phyloP scores from a whole-genome alignment of 2,888 invertebrate genomes.

The Nomada flava region DNA sequence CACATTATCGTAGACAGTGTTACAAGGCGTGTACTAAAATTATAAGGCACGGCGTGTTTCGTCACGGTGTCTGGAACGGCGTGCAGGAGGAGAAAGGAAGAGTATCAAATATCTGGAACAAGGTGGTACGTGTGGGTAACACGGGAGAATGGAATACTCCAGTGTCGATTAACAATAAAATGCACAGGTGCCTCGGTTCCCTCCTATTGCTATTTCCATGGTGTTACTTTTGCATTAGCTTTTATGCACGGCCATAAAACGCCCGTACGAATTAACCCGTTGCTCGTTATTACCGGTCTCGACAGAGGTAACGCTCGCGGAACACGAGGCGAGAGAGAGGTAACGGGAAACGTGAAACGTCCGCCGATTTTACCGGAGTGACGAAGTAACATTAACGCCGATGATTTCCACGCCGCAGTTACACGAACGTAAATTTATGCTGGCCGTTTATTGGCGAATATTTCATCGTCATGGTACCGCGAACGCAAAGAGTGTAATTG shows the following conservation, averaged over 20 bases:
- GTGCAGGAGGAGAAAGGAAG: constrained; percentile 54
- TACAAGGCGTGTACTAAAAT: constrained; percentile 30
- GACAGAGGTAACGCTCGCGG: background rate
- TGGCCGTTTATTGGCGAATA: constrained; percentile 43
- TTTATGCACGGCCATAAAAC: constrained; percentile 35
- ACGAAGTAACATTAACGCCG: constrained; percentile 27
- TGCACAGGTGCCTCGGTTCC: constrained; percentile 57
- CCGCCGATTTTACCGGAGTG: background rate
- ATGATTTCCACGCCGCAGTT: constrained; percentile 25
- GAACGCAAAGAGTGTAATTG: constrained; percentile 18
- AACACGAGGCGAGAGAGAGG: background rate
- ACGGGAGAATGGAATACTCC: constrained; percentile 55
- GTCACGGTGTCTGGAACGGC: constrained; percentile 58
- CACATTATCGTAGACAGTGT: constrained; percentile 15
- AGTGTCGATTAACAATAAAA: constrained; percentile 55
- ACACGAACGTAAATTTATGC: background rate
- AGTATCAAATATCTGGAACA: constrained; percentile 70
- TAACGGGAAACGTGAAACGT: constrained; percentile 27
- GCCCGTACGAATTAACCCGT: constrained; percentile 37
- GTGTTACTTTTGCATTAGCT: constrained; percentile 15
- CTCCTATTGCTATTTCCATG: background rate
- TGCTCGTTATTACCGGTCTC: constrained; percentile 12
- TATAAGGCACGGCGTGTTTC: constrained; percentile 60
- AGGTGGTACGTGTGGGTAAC: constrained; percentile 43
- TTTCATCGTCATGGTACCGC: constrained; percentile 23